Evolutionary conservation across 2,888 invertebrate species (phyloP).

Genomic region (Nymphalis c-album): DNA sequence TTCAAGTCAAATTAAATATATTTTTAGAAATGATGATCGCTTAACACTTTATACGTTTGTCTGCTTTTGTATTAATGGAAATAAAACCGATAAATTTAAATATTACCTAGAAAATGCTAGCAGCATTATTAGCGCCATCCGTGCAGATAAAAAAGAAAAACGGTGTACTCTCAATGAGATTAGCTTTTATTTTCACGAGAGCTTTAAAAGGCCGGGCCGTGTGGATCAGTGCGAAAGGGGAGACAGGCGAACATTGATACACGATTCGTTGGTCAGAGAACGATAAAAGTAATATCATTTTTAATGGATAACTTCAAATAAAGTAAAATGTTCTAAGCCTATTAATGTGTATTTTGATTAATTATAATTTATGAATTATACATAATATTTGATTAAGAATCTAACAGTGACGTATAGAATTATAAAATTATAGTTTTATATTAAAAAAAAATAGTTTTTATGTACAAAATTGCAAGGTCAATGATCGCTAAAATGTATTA

Average conservation of each 20-base stretch:
- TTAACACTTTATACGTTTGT: no score
- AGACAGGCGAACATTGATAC: background rate
- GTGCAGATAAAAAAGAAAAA: background rate
- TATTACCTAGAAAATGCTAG: background rate
- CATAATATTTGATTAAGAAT: no score
- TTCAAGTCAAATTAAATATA: no score
- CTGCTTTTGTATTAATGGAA: background rate
- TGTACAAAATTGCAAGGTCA: no score
- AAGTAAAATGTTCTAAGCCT: no score
- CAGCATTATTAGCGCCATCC: conserved; percentile 1
- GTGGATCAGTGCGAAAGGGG: background rate
- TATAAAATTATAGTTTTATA: no score
- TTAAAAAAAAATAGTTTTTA: no score
- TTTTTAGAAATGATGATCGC: no score
- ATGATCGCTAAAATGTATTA: no score
- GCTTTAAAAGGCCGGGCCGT: conserved; percentile 9
- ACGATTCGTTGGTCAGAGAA: background rate
- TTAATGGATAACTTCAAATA: background rate
- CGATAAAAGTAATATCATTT: background rate
- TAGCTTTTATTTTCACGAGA: conserved; percentile 24
- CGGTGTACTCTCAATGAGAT: conserved; percentile 21
- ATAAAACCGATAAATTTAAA: conserved; percentile 3
- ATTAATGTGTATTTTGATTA: no score
- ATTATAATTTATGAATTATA: no score
- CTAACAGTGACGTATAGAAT: no score